A percentile compares a stretch with the other conserved stretches of the same genome.
These are phyloP conservation scores for Himalopsyche anomala DNA, from an alignment of 2,888 invertebrate species.

Conservation along the genomic window DNA sequence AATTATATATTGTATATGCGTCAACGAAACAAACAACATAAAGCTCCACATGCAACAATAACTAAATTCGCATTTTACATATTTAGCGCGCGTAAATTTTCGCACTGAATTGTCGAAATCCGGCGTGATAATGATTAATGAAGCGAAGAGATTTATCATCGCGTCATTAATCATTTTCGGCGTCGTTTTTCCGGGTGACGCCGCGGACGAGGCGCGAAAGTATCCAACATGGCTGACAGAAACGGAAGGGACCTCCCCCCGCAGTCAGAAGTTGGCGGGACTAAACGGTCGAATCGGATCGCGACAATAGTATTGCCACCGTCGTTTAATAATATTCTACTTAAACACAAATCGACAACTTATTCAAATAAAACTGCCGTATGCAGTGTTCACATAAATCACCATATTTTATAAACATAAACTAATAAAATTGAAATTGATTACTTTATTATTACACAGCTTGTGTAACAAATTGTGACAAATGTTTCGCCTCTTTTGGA, in stretches of 20 bases:
- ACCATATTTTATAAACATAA: too few relatives aligned
- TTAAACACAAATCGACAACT: too few relatives aligned
- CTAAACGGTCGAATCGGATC: background rate
- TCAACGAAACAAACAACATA: background rate
- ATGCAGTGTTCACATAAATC: too few relatives aligned
- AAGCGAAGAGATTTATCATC: background rate
- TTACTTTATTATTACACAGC: too few relatives aligned
- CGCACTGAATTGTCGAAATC: slow-evolving; percentile 34
- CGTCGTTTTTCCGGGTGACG: slow-evolving; percentile 16
- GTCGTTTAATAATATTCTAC: background rate
- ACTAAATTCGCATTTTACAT: slow-evolving; percentile 17
- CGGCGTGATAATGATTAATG: slow-evolving; percentile 26
- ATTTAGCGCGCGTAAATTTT: slow-evolving; percentile 34
- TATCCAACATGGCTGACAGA: slow-evolving; percentile 11
- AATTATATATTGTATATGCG: background rate
- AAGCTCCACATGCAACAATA: background rate
- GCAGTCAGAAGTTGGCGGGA: background rate
- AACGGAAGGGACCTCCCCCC: background rate
- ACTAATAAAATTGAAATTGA: too few relatives aligned
- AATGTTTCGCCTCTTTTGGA: too few relatives aligned
- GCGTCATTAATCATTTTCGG: slow-evolving; percentile 20
- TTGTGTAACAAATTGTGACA: too few relatives aligned
- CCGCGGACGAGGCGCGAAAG: slow-evolving; percentile 21
- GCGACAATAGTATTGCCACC: background rate
- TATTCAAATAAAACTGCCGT: too few relatives aligned